Evolutionary conservation across 2,797 vertebrate genomes (phyloP).

Genomic region (Enteromius fasciolatus): DNA sequence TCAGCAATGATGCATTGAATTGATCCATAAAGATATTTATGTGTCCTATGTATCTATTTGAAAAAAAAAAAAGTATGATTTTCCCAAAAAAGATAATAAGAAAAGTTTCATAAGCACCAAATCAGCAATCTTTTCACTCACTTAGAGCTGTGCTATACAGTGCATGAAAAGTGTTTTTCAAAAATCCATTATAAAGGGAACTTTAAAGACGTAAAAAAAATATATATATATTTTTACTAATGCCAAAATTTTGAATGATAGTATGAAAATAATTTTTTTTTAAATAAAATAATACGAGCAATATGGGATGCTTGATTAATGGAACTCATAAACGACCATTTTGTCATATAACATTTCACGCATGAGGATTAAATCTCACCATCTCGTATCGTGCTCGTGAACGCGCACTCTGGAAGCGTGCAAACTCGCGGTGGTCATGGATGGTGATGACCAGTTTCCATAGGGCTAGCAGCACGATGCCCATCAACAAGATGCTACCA

Average conservation of each 20-base stretch:
- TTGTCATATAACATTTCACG: neutral
- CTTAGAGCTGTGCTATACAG: no score
- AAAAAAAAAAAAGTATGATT: neutral
- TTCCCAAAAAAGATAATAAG: neutral
- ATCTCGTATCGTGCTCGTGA: conserved; percentile 94
- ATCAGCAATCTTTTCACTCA: neutral
- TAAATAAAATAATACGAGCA: neutral
- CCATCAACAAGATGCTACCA: conserved; percentile 78
- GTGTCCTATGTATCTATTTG: neutral
- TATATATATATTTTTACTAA: neutral
- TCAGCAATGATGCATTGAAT: neutral
- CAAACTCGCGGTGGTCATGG: conserved; percentile 90
- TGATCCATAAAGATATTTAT: neutral
- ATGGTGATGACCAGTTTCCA: conserved; percentile 96
- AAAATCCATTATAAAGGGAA: no score
- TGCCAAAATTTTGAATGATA: neutral
- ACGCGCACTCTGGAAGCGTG: conserved; percentile 91
- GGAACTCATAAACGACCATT: neutral
- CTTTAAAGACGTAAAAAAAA: neutral
- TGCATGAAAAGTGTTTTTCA: no score
- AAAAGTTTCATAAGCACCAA: neutral
- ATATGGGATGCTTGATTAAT: neutral
- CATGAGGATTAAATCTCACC: conserved; percentile 75
- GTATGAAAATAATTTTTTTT: neutral
- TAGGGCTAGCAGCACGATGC: conserved; percentile 81